Evolutionary conservation across 2,113 vertebrate species (phyloP).

Genomic region (Thinocorus orbignyianus): DNA sequence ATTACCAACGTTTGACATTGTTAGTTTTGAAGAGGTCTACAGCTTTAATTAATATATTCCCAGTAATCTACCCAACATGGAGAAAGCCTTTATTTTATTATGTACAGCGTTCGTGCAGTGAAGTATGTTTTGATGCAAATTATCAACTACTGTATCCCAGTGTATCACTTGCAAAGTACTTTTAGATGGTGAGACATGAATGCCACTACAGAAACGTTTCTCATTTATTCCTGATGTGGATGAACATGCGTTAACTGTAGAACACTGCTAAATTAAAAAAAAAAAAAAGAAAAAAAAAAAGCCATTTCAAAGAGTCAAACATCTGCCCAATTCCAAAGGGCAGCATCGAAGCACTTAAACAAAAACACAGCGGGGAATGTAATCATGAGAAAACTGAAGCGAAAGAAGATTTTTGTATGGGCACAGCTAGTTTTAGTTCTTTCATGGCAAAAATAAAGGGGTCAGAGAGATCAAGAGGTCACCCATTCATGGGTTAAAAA

Average conservation of each 20-base stretch:
- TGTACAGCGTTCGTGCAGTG: neutral
- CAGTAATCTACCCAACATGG: neutral
- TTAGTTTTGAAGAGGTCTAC: conserved; percentile 8
- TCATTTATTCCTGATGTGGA: neutral
- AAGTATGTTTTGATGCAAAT: neutral
- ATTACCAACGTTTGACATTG: neutral
- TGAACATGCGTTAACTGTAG: neutral
- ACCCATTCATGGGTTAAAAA: conserved; percentile 34
- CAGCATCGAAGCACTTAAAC: conserved; percentile 39
- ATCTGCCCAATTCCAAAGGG: conserved; percentile 39
- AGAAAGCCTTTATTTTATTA: conserved; percentile 20
- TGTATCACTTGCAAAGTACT: neutral
- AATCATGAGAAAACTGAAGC: conserved; percentile 52
- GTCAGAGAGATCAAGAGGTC: conserved; percentile 55
- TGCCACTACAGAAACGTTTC: neutral
- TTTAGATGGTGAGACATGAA: neutral
- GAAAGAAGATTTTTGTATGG: conserved; percentile 49
- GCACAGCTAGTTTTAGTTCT: conserved; percentile 32
- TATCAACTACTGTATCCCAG: neutral
- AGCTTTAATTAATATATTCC: conserved; percentile 40
- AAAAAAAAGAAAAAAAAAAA: neutral
- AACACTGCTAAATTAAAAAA: neutral
- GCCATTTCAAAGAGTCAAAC: conserved; percentile 47
- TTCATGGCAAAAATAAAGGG: conserved; percentile 65
- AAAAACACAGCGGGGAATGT: conserved; percentile 57